These are phyloP conservation scores for Apostichopus californicus DNA, from an alignment of 35 echinoderm and acorn worm species.

Conservation along the genomic window DNA sequence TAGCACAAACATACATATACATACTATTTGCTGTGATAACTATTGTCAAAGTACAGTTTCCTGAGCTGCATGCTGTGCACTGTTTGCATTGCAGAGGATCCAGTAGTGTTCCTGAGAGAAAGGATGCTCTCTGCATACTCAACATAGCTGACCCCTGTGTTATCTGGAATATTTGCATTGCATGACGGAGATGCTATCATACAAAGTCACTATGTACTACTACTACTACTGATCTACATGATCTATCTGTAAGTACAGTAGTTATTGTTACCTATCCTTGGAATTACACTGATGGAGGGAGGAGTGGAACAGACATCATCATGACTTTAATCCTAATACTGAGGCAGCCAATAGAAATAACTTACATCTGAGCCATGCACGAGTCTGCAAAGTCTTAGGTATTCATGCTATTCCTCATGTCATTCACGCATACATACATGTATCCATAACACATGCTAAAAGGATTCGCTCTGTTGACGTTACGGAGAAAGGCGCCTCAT, in stretches of 20 bases:
- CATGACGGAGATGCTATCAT: neutral
- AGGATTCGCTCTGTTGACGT: no score
- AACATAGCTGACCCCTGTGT: conserved; percentile 38
- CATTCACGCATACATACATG: no score
- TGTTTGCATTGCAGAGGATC: neutral
- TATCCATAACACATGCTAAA: no score
- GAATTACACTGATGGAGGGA: neutral
- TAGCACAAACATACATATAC: no score
- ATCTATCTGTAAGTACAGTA: neutral
- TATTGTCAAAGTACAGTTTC: neutral
- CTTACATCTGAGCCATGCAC: no score
- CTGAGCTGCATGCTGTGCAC: neutral
- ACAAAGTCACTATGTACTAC: neutral
- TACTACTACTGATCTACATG: neutral
- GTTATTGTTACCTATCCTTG: neutral
- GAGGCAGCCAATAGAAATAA: no score
- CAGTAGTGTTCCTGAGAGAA: neutral
- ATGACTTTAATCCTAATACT: no score
- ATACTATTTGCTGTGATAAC: neutral
- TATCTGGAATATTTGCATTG: conserved; percentile 24
- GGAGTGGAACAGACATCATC: neutral
- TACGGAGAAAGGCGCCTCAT: no score
- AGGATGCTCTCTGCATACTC: neutral
- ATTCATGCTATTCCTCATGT: no score
- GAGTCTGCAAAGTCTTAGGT: no score